phyloP scores from a whole-genome alignment of 2,797 vertebrate genomes.

The Cryptoprocta ferox region DNA sequence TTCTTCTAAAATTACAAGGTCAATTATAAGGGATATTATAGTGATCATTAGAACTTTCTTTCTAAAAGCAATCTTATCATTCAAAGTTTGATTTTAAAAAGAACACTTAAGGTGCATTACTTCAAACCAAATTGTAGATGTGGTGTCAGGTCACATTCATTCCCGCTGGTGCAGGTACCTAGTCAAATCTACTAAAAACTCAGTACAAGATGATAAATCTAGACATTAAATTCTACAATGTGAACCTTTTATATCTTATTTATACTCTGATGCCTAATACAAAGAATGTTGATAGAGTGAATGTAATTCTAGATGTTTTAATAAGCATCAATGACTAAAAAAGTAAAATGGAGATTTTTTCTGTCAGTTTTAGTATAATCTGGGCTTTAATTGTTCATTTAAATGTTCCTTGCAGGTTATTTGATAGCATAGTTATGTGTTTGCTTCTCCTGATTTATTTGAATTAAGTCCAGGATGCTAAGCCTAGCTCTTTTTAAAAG shows the following conservation, averaged over 20 bases:
- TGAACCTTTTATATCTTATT: not conserved
- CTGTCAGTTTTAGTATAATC: not conserved
- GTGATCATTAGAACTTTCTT: not conserved
- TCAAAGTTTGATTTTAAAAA: not conserved
- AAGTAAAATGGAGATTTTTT: not conserved
- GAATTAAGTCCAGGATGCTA: not conserved
- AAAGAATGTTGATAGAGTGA: not conserved
- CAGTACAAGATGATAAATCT: not conserved
- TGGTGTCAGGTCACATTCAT: not conserved
- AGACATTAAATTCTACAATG: not conserved
- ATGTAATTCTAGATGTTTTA: not conserved
- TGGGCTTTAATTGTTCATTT: not conserved
- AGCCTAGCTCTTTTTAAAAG: slow-evolving; percentile 20
- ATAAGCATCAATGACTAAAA: not conserved
- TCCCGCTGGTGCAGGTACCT: not conserved
- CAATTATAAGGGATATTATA: not conserved
- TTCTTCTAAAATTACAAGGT: slow-evolving; percentile 32
- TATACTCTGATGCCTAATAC: not conserved
- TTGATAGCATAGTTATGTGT: not conserved
- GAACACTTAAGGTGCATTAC: not conserved
- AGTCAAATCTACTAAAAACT: not conserved
- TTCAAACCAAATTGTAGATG: not conserved
- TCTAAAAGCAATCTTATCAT: not conserved
- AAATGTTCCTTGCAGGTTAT: not conserved
- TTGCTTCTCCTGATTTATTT: slow-evolving; percentile 45